These are phyloP conservation scores for Drosophila rellima DNA, from an alignment of 2,888 invertebrate species.

Conservation along the genomic window DNA sequence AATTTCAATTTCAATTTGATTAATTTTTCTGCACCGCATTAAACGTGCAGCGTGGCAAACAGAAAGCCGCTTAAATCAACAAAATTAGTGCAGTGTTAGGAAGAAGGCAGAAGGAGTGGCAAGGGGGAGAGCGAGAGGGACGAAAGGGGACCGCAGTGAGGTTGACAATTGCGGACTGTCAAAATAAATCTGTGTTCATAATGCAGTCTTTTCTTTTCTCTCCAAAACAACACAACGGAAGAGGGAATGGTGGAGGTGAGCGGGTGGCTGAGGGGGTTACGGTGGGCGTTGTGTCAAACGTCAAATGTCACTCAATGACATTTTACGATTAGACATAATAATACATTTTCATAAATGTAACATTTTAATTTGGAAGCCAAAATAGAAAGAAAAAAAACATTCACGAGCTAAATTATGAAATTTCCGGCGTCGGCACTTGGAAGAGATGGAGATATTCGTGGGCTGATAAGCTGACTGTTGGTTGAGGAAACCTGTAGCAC, in stretches of 20 bases:
- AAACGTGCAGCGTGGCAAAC: constrained; percentile 41
- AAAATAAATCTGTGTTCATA: constrained; percentile 55
- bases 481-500: constrained; percentile 40
- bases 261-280: neutral
- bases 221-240: constrained; percentile 1
- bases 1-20: constrained; percentile 48
- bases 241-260: neutral
- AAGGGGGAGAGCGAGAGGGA: neutral
- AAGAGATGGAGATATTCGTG: constrained; percentile 47
- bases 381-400: constrained; percentile 18
- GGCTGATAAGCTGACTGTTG: constrained; percentile 51
- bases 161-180: constrained; percentile 61
- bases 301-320: constrained; percentile 76
- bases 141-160: neutral
- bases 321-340: constrained; percentile 75
- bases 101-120: neutral
- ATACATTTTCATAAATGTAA: constrained; percentile 73
- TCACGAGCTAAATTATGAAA: constrained; percentile 68
- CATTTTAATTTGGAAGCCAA: constrained; percentile 67
- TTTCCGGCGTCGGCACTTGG: constrained; percentile 67
- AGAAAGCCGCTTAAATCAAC: constrained; percentile 63
- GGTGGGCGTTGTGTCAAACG: constrained; percentile 63
- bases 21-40: constrained; percentile 45
- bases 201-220: constrained; percentile 18
- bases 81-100: constrained; percentile 40